Conservation (phyloP, 2,888 invertebrate genomes). For the Patella pellucida region DNA sequence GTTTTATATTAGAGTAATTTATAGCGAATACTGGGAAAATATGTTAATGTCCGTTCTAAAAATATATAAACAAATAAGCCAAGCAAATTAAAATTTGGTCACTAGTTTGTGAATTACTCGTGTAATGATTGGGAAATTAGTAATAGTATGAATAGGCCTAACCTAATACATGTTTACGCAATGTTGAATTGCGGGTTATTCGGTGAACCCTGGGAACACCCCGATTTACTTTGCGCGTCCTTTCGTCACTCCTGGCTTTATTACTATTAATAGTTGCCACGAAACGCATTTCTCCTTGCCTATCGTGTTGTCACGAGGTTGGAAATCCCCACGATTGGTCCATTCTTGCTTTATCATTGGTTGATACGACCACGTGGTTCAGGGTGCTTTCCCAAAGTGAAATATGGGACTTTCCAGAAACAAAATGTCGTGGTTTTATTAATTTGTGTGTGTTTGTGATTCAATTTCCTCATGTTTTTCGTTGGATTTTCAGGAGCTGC, state of each 20-base stretch:
- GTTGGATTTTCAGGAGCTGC: not conserved
- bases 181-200: too few relatives aligned
- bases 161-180: too few relatives aligned
- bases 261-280: constrained; percentile 7
- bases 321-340: not conserved
- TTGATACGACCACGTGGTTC: not conserved
- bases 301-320: not conserved
- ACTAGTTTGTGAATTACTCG: too few relatives aligned
- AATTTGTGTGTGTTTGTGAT: not conserved
- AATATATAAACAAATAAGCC: too few relatives aligned
- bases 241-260: not conserved
- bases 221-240: too few relatives aligned
- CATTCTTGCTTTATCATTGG: not conserved
- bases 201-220: too few relatives aligned
- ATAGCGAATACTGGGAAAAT: too few relatives aligned
- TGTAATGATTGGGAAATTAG: too few relatives aligned
- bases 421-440: not conserved
- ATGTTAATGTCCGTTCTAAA: too few relatives aligned
- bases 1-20: too few relatives aligned
- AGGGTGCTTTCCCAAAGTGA: not conserved
- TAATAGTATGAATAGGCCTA: too few relatives aligned
- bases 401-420: constrained; percentile 7
- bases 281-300: not conserved
- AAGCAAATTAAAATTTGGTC: too few relatives aligned
- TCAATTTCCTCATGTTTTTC: not conserved